Conservation (phyloP, 2,113 vertebrate species). For the Paratilapia polleni region DNA sequence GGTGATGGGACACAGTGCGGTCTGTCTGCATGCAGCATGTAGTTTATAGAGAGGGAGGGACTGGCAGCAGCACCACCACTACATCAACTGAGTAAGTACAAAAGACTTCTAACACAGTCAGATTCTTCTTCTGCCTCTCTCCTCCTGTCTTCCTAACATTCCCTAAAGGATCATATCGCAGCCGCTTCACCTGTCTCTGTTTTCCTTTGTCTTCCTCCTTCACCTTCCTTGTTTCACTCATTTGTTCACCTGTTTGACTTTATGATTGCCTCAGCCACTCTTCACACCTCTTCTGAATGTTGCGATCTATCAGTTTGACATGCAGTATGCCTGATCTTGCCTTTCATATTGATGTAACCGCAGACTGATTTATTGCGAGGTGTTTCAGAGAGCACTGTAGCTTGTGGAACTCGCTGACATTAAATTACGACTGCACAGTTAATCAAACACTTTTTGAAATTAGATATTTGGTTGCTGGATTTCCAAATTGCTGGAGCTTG, state of each 20-base stretch:
- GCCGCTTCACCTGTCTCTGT: conserved; percentile 10
- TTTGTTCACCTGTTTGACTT: conserved; percentile 28
- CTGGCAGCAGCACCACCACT: conserved; percentile 45
- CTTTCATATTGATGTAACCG: conserved; percentile 50
- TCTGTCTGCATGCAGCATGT: conserved; percentile 60
- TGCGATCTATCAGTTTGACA: conserved; percentile 43
- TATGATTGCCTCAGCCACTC: conserved; percentile 3
- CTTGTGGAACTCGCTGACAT: conserved; percentile 40
- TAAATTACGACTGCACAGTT: conserved; percentile 54
- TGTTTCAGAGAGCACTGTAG: conserved; percentile 37
- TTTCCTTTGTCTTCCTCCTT: conserved; percentile 35
- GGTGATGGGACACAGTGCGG: conserved; percentile 45
- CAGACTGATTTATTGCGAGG: conserved; percentile 52
- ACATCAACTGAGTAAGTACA: conserved; percentile 67
- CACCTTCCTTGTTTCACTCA: not conserved
- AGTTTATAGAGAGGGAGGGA: conserved; percentile 56
- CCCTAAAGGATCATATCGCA: conserved; percentile 10
- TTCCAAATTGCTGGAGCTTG: conserved; percentile 50
- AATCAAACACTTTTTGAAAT: conserved; percentile 64
- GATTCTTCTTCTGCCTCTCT: conserved; percentile 16
- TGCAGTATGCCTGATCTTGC: conserved; percentile 29
- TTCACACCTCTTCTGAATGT: not conserved
- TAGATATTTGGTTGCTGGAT: conserved; percentile 57
- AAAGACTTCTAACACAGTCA: conserved; percentile 23
- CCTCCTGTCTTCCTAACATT: not conserved